Evolutionary conservation across 2,797 vertebrate genomes (phyloP).

Genomic region (Tangara arthus): DNA sequence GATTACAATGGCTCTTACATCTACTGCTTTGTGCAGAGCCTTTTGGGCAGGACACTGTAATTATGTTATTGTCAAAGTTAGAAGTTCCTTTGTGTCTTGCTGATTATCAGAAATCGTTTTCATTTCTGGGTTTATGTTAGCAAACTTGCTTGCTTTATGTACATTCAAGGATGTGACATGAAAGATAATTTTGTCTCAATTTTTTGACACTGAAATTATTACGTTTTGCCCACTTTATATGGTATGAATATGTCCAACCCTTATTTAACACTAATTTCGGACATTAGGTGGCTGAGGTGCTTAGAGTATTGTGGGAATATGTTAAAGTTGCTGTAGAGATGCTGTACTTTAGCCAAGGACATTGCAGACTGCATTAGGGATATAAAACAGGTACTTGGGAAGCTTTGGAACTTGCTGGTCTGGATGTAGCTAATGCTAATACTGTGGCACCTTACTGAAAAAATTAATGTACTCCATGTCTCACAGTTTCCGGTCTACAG

Average conservation of each 20-base stretch:
- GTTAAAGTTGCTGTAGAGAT: neutral
- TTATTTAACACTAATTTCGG: neutral
- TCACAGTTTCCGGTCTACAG: neutral
- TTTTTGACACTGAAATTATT: neutral
- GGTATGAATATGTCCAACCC: neutral
- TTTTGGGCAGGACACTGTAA: neutral
- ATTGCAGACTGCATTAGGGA: neutral
- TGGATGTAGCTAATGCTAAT: neutral
- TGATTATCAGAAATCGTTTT: neutral
- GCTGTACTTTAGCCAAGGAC: neutral
- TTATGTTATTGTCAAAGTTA: neutral
- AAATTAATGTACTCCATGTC: neutral
- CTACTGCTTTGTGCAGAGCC: neutral
- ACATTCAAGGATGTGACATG: neutral
- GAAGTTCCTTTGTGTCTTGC: neutral
- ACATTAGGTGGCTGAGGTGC: neutral
- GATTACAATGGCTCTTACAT: neutral
- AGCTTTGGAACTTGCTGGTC: neutral
- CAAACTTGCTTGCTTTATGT: neutral
- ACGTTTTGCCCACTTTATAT: neutral
- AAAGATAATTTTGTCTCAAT: neutral
- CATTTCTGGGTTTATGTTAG: neutral
- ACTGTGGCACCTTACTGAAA: neutral
- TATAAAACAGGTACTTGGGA: neutral
- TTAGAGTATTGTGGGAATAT: neutral